Conservation (phyloP, 1,140 invertebrate genomes). For the Meteorus sp. region DNA sequence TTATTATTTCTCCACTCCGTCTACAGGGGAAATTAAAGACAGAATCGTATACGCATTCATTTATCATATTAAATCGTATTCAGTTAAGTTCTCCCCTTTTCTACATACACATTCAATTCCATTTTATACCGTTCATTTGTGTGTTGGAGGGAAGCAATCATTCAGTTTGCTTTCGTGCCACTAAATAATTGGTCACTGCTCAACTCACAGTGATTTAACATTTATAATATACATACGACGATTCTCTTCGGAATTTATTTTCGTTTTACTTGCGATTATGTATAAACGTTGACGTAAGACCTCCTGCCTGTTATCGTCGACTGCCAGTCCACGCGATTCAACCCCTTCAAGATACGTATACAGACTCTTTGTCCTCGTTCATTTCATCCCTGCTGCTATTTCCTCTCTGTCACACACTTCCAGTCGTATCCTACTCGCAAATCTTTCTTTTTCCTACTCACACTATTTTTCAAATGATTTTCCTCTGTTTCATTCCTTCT, state of each 20-base stretch:
- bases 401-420: slow-evolving; percentile 14
- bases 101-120: too few relatives aligned
- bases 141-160: slow-evolving; percentile 3
- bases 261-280: slow-evolving; percentile 18
- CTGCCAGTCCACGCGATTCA: slow-evolving; percentile 38
- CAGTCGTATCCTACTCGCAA: slow-evolving; percentile 4
- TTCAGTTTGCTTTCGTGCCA: slow-evolving; percentile 29
- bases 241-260: slow-evolving; percentile 26
- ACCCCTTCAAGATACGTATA: slow-evolving; percentile 27
- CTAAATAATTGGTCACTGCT: slow-evolving; percentile 36
- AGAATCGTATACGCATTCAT: too few relatives aligned
- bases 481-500: background rate
- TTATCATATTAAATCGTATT: too few relatives aligned
- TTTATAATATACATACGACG: too few relatives aligned
- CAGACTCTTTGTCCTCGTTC: slow-evolving; percentile 16
- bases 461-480: slow-evolving; percentile 6
- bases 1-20: too few relatives aligned
- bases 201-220: too few relatives aligned
- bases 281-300: slow-evolving; percentile 34
- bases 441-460: background rate
- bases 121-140: too few relatives aligned
- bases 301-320: slow-evolving; percentile 37
- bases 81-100: too few relatives aligned
- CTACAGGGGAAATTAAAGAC: too few relatives aligned
- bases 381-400: too few relatives aligned